Evolutionary conservation across 2,888 invertebrate genomes (phyloP), one percentile per base, ranked within the genome.

Genomic region (Nemapogon koenigi): DNA sequence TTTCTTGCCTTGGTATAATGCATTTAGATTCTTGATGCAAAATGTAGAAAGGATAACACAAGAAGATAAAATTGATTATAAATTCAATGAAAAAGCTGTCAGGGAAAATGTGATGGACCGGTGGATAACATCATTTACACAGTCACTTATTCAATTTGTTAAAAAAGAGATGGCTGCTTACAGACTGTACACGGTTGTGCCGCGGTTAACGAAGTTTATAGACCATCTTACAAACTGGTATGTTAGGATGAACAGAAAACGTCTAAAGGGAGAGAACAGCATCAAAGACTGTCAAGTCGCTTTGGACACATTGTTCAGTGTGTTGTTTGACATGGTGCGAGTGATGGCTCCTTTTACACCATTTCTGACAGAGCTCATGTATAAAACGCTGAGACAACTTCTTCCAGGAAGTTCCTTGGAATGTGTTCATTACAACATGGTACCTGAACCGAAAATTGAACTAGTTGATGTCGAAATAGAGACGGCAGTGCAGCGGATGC

Each of bases 141-240:
- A 99, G 68, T 92, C 94, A 1, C 79, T 99, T 7, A 81, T 98
- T 33, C 83, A 85, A 45, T 97, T 91, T 73, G 88, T 98, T 6
- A 86, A 90, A 36, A 83, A 86, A 49, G 98, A 99, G 78, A 99
- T 99, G 99, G 85, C 86, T 51, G 89, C 90, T 1, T 99, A 98
- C 62, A 87, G 91, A 39, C 76, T 99, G 38, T 99, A 97, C 60
- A 97, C 97, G 1, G 99, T 99, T 7, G 90, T 97, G 7, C 97
- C 97, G 0, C 82, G 89, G 38, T 76, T 99, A 28, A 90, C 97
- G 0, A 95, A 96, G 61, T 99, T 95, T 66, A 94, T 99, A 47
- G 97, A 98, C 58, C 93, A 97, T 59, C 83, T 99, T 3, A 99
- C 98, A 17, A 99, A 99, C 66, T 97, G 97, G 97, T 99, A 98